Evolutionary conservation across 92 coral and sea anemone genomes (phyloP).

Genomic region (Palythoa caribaeorum): DNA sequence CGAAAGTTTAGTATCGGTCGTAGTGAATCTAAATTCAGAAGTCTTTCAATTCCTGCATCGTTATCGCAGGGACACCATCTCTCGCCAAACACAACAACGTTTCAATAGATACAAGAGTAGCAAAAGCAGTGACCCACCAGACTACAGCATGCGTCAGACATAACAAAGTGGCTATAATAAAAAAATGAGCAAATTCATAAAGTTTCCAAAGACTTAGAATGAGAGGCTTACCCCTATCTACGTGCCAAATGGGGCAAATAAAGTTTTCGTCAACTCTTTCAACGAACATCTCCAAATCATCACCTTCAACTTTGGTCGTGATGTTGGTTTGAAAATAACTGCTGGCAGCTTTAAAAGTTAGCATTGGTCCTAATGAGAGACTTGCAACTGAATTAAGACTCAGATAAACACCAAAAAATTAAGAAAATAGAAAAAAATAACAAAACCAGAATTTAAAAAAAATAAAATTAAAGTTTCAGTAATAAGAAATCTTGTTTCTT

Average conservation of each 20-base stretch:
- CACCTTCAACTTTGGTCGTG: neutral
- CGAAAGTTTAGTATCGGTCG: neutral
- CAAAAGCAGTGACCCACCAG: constrained; percentile 11
- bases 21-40: neutral
- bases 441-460: too few relatives aligned
- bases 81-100: neutral
- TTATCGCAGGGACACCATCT: constrained; percentile 7
- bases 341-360: neutral
- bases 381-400: neutral
- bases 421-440: too few relatives aligned
- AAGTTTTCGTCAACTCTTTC: constrained; percentile 8
- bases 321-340: neutral
- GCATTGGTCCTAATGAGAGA: neutral
- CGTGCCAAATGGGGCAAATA: neutral
- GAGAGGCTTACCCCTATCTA: neutral
- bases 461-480: too few relatives aligned
- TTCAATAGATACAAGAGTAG: neutral
- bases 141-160: constrained; percentile 15
- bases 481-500: too few relatives aligned
- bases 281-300: neutral
- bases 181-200: neutral
- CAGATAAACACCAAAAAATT: too few relatives aligned
- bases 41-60: neutral
- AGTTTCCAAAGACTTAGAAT: neutral
- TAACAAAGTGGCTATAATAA: neutral